phyloP scores from a whole-genome alignment of 2,888 invertebrate species.

The Ferdinandea cuprea region DNA sequence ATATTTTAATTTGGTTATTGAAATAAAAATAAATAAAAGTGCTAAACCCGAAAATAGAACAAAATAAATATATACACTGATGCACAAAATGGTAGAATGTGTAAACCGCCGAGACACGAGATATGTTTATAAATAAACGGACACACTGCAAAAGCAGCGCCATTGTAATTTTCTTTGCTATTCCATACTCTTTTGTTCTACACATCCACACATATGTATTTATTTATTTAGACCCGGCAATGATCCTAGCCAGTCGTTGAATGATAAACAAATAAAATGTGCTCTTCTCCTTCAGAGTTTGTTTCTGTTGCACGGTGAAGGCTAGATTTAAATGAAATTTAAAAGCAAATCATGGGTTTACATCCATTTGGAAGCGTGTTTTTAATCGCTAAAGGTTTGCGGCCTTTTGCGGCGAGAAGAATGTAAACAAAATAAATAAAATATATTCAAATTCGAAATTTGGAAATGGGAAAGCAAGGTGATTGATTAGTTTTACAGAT shows the following conservation, averaged over 20 bases:
- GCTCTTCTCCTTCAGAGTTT: conserved; percentile 37
- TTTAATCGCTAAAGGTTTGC: too few species aligned
- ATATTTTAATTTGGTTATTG: conserved; percentile 14
- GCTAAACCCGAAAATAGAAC: neutral
- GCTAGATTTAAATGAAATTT: conserved; percentile 54
- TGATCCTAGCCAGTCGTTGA: conserved; percentile 57
- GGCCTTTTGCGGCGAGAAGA: too few species aligned
- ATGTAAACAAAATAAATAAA: too few species aligned
- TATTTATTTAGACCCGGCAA: conserved; percentile 52
- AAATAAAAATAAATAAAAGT: conserved; percentile 20
- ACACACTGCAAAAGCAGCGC: conserved; percentile 51
- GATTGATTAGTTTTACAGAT: too few species aligned
- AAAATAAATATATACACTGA: conserved; percentile 48
- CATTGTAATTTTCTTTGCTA: conserved; percentile 29
- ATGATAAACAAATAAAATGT: conserved; percentile 69
- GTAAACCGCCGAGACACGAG: conserved; percentile 39
- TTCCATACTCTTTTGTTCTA: neutral
- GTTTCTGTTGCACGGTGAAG: conserved; percentile 21
- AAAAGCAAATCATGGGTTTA: conserved; percentile 38
- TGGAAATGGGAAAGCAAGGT: too few species aligned
- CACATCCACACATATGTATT: conserved; percentile 22
- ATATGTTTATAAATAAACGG: conserved; percentile 59
- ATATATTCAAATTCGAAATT: too few species aligned
- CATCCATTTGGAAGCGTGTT: too few species aligned
- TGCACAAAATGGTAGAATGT: conserved; percentile 5